These are phyloP conservation scores for Hoplodrina blanda DNA, from an alignment of 2,888 invertebrate species.

Conservation along the genomic window DNA sequence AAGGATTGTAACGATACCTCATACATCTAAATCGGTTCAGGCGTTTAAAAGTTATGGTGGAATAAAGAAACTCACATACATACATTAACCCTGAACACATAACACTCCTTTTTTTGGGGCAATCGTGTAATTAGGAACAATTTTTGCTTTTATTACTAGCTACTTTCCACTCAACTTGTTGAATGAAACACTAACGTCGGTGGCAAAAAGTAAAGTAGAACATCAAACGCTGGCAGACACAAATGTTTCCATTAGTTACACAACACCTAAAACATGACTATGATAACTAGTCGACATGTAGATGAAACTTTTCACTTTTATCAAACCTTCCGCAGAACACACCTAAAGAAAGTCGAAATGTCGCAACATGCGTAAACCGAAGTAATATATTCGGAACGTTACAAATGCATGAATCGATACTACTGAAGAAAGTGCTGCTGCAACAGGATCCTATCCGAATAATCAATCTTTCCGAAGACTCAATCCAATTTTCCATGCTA, in stretches of 20 bases:
- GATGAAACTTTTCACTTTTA: slow-evolving; percentile 62
- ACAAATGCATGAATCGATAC: slow-evolving; percentile 43
- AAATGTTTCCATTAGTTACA: slow-evolving; percentile 43
- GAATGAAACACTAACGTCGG: slow-evolving; percentile 1
- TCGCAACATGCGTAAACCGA: slow-evolving; percentile 53
- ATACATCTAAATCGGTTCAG: no score
- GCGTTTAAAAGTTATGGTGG: no score
- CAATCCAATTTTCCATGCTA: not conserved
- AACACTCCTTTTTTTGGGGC: no score
- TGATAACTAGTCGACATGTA: slow-evolving; percentile 34
- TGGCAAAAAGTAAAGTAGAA: slow-evolving; percentile 46
- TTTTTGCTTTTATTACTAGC: slow-evolving; percentile 20
- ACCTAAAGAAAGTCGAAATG: slow-evolving; percentile 56
- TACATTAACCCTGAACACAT: no score
- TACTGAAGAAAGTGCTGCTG: slow-evolving; percentile 30
- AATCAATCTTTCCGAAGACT: not conserved
- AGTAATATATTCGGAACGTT: slow-evolving; percentile 47
- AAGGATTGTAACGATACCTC: no score
- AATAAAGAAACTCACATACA: no score
- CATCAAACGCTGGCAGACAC: slow-evolving; percentile 1
- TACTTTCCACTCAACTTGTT: slow-evolving; percentile 23
- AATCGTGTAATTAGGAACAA: no score
- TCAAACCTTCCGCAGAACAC: slow-evolving; percentile 47
- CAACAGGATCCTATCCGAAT: slow-evolving; percentile 10
- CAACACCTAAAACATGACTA: slow-evolving; percentile 43